These are phyloP conservation scores for Itoplectis maculator DNA, from an alignment of 2,888 invertebrate species.

Conservation along the genomic window DNA sequence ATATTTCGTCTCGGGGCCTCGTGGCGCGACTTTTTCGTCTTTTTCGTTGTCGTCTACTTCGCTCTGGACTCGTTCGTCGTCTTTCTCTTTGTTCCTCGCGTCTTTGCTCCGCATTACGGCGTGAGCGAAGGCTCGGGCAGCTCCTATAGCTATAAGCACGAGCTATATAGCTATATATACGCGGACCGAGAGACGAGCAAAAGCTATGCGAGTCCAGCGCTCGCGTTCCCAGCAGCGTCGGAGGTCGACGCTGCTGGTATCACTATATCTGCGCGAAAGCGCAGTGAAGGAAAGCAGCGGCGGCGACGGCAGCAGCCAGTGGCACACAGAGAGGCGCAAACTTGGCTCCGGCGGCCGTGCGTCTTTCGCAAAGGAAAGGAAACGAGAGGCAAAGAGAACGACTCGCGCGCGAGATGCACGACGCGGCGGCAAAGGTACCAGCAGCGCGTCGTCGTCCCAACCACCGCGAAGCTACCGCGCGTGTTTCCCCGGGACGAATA, in stretches of 20 bases:
- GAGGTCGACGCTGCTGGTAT: constrained; percentile 19
- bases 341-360: constrained; percentile 14
- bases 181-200: constrained; percentile 11
- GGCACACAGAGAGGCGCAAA: constrained; percentile 12
- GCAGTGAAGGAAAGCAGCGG: constrained; percentile 28
- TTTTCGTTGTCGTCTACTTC: constrained; percentile 18
- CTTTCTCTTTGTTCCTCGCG: not conserved
- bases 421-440: not conserved
- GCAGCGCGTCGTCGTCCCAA: too few relatives aligned
- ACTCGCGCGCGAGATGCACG: too few relatives aligned
- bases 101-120: not conserved
- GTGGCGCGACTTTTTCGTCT: not conserved
- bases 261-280: constrained; percentile 17
- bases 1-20: constrained; percentile 10
- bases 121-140: not conserved
- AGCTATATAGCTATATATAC: too few relatives aligned
- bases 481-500: constrained; percentile 14
- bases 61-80: not conserved
- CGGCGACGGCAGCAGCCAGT: constrained; percentile 9
- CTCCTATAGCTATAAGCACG: not conserved
- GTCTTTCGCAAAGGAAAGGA: constrained; percentile 35
- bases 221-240: not conserved
- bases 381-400: constrained; percentile 39
- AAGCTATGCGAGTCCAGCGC: not conserved
- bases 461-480: not conserved